Evolutionary conservation across 1,140 invertebrate species (phyloP), one percentile per base, ranked within the genome.

Genomic region (Alviniconcha marisindica): DNA sequence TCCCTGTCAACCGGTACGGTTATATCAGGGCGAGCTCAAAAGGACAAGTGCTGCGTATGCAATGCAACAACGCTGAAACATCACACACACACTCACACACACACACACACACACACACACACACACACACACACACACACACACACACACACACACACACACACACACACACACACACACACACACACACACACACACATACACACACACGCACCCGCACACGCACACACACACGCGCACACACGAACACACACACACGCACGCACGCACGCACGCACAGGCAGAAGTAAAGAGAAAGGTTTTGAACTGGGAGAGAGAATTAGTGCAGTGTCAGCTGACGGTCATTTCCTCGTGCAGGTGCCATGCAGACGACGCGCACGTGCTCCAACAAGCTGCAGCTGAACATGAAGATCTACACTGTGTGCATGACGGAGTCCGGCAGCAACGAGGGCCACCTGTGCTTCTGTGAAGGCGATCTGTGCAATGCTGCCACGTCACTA

Each of bases 381-480:
- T 80, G 78, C 60, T 80, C 78, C 18, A 69, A 44, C 60, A 54
- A 69, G 38, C 38, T 80, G 56, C 15, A 80, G 56, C 60, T 80
- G 78, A 80, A 80, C 40, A 33, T 80, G 78, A 54, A 60, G 56
- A 69, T 80, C 33, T 80, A 66, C 78, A 63, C 56, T 7, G 78
- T 80, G 36, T 80, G 78, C n/a, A 80, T 80, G 78, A 54, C 33
- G 1, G 78, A 80, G 36, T 80, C 78, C 0, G 78, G 56, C 54
- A 80, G 78, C 60, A 28, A 42, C 10, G 24, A 44, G 31, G 78
- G 78, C 14, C 78, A 80, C 38, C 24, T 80, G 78, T 80, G 78
- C 78, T 80, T 80, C 60, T 80, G 78, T 28, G 78, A 80, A 12
- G 60, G 60, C 2, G 78, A 80, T 10, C 78, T 80, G 7, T 80